A percentile compares a stretch with the other conserved stretches of the same genome.
phyloP scores from a whole-genome alignment of 30 jellyfish, hydroid and myxozoan genomes.

The Cassiopea andromeda region DNA sequence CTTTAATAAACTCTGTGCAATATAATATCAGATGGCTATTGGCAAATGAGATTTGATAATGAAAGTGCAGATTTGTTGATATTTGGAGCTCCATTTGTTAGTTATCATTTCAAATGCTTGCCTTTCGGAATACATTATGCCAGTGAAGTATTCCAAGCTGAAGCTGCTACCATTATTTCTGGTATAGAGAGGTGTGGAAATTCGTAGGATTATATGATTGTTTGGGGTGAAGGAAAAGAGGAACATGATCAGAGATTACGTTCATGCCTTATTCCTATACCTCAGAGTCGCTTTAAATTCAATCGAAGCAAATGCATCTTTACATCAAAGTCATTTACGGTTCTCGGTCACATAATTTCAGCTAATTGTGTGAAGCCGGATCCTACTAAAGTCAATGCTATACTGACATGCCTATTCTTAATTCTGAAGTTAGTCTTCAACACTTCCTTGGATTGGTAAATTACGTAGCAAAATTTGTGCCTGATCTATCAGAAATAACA shows the following conservation, averaged over 20 bases:
- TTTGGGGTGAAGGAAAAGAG: constrained; percentile 37
- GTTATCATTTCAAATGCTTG: constrained; percentile 71
- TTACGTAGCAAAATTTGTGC: constrained; percentile 59
- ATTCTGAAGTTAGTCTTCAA: constrained; percentile 34
- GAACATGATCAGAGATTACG: constrained; percentile 42
- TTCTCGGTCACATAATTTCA: constrained; percentile 34
- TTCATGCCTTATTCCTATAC: constrained; percentile 14
- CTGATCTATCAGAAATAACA: constrained; percentile 31
- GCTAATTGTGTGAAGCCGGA: constrained; percentile 53
- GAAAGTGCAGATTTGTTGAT: constrained; percentile 65
- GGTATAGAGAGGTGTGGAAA: constrained; percentile 53
- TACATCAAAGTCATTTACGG: background rate
- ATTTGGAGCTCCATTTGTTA: constrained; percentile 76
- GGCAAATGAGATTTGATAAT: constrained; percentile 72
- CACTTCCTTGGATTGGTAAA: constrained; percentile 67
- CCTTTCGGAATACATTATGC: constrained; percentile 85
- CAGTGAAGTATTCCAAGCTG: constrained; percentile 61
- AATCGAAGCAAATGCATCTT: constrained; percentile 40
- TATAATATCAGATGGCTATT: constrained; percentile 16
- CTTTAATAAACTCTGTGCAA: constrained; percentile 78
- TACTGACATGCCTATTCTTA: constrained; percentile 46
- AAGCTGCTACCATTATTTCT: constrained; percentile 46
- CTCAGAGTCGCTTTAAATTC: constrained; percentile 38
- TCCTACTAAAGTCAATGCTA: constrained; percentile 55
- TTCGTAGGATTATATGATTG: constrained; percentile 53